Evolutionary conservation across 2,888 invertebrate species (phyloP).

Genomic region (Adela reaumurella): DNA sequence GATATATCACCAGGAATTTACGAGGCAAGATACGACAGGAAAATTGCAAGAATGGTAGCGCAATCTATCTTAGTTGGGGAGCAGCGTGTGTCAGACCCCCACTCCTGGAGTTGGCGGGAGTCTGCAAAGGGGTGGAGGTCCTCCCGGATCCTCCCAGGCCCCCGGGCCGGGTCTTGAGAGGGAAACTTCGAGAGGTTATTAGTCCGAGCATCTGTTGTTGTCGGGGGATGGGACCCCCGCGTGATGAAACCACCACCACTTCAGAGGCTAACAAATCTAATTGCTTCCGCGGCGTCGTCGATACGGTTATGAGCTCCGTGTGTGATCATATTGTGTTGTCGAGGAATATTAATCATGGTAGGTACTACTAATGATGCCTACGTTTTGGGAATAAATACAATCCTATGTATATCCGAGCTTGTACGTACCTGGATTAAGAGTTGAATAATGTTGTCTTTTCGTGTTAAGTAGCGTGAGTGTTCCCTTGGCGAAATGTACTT

Average conservation of each 20-base stretch:
- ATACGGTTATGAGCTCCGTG: no score
- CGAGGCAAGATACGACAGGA: conserved; percentile 88
- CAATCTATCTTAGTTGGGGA: conserved; percentile 83
- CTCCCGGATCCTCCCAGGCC: conserved; percentile 37
- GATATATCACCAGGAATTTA: conserved; percentile 84
- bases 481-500: no score
- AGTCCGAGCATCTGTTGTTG: conserved; percentile 60
- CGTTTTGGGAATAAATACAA: no score
- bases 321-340: no score
- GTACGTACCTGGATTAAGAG: no score
- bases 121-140: conserved; percentile 29
- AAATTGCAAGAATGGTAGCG: conserved; percentile 91
- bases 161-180: conserved; percentile 21
- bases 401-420: no score
- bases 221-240: conserved; percentile 38
- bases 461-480: no score
- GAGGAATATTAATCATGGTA: no score
- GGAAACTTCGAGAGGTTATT: conserved; percentile 60
- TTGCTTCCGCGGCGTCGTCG: conserved; percentile 56
- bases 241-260: conserved; percentile 39
- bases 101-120: conserved; percentile 18
- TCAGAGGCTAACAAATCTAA: conserved; percentile 56
- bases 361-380: no score
- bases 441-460: no score
- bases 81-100: conserved; percentile 35